Conservation (phyloP, 2,113 vertebrate species). For the Pseudopodoces humilis region DNA sequence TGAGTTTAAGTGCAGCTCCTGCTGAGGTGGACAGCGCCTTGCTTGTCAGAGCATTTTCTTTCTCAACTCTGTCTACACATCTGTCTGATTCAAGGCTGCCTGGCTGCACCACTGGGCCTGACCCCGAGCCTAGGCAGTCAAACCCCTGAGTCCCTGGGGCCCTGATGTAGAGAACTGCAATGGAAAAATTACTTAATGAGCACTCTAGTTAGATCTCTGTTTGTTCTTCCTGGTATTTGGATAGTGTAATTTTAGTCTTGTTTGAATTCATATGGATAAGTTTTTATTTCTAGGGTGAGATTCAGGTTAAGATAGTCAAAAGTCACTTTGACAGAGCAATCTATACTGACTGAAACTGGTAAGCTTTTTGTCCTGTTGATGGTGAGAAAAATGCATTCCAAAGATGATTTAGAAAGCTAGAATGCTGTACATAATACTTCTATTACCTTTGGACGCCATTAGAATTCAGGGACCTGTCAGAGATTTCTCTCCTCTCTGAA, state of each 20-base stretch:
- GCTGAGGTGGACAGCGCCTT: background rate
- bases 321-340: background rate
- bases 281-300: background rate
- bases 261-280: background rate
- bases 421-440: background rate
- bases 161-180: background rate
- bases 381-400: background rate
- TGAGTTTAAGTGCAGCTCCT: background rate
- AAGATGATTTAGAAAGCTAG: background rate
- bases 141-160: background rate
- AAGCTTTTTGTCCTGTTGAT: background rate
- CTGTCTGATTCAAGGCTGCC: background rate
- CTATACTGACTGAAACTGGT: background rate
- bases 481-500: background rate
- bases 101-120: background rate
- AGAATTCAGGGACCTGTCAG: background rate
- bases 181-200: background rate
- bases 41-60: background rate
- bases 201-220: background rate
- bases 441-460: background rate
- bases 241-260: background rate
- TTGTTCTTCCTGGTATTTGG: background rate
- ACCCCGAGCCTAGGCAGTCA: background rate
- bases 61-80: background rate
- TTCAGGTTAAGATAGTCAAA: background rate